These are phyloP conservation scores for Rhipidura dahli DNA, from an alignment of 2,113 vertebrate genomes.

Conservation along the genomic window DNA sequence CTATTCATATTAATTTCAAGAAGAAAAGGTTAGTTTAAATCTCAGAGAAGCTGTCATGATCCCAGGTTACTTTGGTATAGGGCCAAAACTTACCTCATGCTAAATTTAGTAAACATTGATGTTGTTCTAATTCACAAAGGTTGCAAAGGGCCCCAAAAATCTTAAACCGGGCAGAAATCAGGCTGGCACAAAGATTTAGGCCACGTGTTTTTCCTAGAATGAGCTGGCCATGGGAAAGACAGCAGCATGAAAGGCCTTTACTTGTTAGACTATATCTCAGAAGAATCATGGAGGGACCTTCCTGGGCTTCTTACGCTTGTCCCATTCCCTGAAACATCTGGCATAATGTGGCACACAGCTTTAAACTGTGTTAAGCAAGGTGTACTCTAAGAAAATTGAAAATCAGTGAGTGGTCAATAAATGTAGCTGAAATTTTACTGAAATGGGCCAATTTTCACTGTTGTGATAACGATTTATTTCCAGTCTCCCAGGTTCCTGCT, in stretches of 20 bases:
- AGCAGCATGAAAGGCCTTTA: not conserved
- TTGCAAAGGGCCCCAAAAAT: not conserved
- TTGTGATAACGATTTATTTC: not conserved
- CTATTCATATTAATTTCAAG: not conserved
- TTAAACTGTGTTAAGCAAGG: not conserved
- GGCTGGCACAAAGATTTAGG: not conserved
- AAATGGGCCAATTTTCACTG: not conserved
- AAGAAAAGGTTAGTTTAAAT: not conserved
- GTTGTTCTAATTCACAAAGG: not conserved
- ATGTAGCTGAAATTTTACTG: not conserved
- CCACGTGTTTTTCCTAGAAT: not conserved
- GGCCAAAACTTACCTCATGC: not conserved
- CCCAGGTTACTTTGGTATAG: not conserved
- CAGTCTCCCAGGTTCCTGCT: not conserved
- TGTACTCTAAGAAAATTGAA: not conserved
- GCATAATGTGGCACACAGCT: not conserved
- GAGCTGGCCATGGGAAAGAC: not conserved
- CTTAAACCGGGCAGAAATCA: not conserved
- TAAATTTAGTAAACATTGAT: not conserved
- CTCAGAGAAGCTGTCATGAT: not conserved
- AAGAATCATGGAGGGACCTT: not conserved
- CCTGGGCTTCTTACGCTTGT: not conserved
- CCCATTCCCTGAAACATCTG: not conserved
- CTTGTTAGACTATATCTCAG: not conserved
- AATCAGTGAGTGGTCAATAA: not conserved